A percentile compares a stretch with the other conserved stretches of the same genome.
These are phyloP conservation scores for Seriola quinqueradiata DNA, from an alignment of 2,113 vertebrate genomes.

Conservation along the genomic window DNA sequence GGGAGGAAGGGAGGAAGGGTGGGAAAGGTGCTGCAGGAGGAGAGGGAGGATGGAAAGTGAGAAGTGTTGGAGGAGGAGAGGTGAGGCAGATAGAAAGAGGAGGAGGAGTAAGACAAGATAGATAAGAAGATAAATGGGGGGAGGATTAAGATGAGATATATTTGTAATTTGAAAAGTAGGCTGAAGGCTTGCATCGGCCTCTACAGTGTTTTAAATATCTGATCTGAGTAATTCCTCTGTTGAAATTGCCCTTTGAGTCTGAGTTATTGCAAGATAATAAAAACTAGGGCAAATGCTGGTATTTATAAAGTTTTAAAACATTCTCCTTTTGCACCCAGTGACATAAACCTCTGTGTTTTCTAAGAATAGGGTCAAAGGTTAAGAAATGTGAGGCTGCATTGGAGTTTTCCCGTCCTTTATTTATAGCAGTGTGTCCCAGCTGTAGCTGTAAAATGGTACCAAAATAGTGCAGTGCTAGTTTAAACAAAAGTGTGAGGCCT, in stretches of 20 bases:
- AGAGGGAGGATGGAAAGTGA: conserved; percentile 37
- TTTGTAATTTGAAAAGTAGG: conserved; percentile 15
- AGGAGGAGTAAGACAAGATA: conserved; percentile 20
- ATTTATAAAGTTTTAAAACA: neutral
- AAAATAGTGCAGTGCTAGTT: conserved; percentile 52
- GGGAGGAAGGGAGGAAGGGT: neutral
- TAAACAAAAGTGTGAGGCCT: conserved; percentile 44
- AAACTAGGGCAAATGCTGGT: conserved; percentile 4
- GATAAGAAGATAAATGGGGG: conserved; percentile 37
- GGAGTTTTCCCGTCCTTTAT: neutral
- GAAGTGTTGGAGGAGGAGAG: conserved; percentile 23
- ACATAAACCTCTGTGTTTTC: conserved; percentile 9
- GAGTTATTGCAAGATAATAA: conserved; percentile 27
- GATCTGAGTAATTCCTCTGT: conserved; percentile 1
- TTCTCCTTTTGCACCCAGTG: neutral
- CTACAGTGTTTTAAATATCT: conserved; percentile 19
- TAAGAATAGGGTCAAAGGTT: conserved; percentile 38
- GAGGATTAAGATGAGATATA: conserved; percentile 22
- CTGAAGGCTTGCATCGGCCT: neutral
- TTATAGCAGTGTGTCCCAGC: conserved; percentile 25
- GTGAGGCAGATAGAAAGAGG: neutral
- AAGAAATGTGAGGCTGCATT: conserved; percentile 18
- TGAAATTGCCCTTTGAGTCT: neutral
- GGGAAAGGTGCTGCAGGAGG: conserved; percentile 44
- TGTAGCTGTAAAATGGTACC: conserved; percentile 50